Evolutionary conservation across 2,113 vertebrate species (phyloP).

Genomic region (Fulmarus glacialis): DNA sequence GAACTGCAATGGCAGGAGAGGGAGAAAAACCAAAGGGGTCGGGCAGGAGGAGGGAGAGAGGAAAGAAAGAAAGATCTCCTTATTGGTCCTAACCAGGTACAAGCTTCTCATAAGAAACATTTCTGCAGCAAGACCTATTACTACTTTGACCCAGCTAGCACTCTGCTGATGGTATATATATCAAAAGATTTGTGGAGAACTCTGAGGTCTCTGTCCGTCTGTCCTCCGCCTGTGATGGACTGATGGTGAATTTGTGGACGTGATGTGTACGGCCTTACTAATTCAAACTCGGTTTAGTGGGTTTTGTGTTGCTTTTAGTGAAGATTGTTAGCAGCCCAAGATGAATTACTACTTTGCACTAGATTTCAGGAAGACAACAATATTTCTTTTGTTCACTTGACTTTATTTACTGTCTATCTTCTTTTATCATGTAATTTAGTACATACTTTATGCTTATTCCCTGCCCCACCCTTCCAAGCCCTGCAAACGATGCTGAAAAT

Average conservation of each 20-base stretch:
- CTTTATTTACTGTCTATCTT: neutral
- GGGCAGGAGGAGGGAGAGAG: neutral
- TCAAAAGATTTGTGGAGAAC: neutral
- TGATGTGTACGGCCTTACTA: neutral
- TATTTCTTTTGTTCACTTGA: neutral
- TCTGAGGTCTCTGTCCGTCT: neutral
- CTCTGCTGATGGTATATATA: neutral
- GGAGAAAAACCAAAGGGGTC: neutral
- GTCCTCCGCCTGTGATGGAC: neutral
- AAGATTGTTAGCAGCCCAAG: neutral
- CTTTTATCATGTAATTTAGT: neutral
- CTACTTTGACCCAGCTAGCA: neutral
- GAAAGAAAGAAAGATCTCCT: neutral
- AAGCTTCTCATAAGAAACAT: conserved; percentile 33
- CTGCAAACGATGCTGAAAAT: neutral
- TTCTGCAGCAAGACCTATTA: conserved; percentile 17
- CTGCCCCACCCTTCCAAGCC: neutral
- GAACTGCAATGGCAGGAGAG: neutral
- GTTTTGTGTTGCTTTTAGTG: neutral
- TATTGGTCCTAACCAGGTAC: conserved; percentile 18
- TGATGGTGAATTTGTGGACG: neutral
- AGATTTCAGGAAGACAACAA: neutral
- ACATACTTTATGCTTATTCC: neutral
- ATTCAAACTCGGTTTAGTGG: rapidly evolving
- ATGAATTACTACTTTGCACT: neutral